Percentiles rank a stretch among this genome's conserved stretches.
These are phyloP conservation scores for Sinocyclocheilus anophthalmus DNA, from an alignment of 2,113 vertebrate species.

Conservation along the genomic window DNA sequence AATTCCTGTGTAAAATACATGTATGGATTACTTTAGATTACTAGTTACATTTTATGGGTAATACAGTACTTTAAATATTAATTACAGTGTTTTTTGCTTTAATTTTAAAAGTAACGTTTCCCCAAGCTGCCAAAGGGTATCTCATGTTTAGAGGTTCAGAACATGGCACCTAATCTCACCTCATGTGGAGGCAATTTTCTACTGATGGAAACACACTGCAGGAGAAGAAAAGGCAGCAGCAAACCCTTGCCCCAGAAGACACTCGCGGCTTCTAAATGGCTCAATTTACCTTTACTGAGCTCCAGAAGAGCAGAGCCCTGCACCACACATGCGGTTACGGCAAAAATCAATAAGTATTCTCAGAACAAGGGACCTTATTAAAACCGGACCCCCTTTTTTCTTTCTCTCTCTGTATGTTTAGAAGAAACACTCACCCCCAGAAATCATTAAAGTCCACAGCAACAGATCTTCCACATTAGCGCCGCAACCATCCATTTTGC, in stretches of 20 bases:
- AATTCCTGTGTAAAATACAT: neutral
- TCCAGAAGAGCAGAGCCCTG: conserved; percentile 66
- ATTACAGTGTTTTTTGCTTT: neutral
- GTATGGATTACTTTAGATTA: neutral
- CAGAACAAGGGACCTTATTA: conserved; percentile 77
- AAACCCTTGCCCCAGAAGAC: conserved; percentile 68
- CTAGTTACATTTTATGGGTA: neutral
- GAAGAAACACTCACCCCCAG: conserved; percentile 68
- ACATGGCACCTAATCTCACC: conserved; percentile 27
- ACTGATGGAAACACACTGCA: conserved; percentile 75
- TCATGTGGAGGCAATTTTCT: conserved; percentile 63
- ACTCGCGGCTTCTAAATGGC: conserved; percentile 73
- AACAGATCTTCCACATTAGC: conserved; percentile 61
- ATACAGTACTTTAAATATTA: neutral
- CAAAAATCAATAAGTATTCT: conserved; percentile 81
- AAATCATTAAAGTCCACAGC: conserved; percentile 69
- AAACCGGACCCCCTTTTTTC: conserved; percentile 67
- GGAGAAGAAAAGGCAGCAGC: conserved; percentile 59
- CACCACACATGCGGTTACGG: conserved; percentile 67
- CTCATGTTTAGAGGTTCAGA: neutral
- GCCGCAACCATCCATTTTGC: conserved; percentile 66
- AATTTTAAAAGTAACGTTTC: neutral
- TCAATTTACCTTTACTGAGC: conserved; percentile 76
- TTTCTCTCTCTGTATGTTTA: conserved; percentile 65
- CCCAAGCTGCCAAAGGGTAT: neutral